phyloP scores from a whole-genome alignment of 2,113 vertebrate genomes.

The Ciconia maguari region DNA sequence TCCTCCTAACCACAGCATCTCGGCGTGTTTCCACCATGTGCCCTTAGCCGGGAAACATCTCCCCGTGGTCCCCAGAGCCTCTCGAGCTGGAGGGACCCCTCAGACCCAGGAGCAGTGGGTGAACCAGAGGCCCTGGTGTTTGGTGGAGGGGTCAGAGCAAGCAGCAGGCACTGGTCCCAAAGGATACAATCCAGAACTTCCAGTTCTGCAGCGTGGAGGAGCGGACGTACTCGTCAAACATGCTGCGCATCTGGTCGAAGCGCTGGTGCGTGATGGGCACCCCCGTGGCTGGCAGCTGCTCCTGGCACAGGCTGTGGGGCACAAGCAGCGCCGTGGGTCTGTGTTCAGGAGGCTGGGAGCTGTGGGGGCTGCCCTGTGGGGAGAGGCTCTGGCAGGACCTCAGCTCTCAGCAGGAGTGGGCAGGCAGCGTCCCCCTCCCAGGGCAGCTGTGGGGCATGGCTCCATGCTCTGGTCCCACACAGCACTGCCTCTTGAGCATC shows the following conservation, averaged over 20 bases:
- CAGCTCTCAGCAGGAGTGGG: not conserved
- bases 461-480: not conserved
- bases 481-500: not conserved
- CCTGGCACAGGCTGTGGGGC: slow-evolving; percentile 84
- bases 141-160: not conserved
- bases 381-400: not conserved
- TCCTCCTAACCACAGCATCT: not conserved
- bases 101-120: not conserved
- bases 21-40: rapidly evolving
- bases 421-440: not conserved
- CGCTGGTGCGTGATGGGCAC: slow-evolving; percentile 94
- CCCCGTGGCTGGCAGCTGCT: slow-evolving; percentile 92
- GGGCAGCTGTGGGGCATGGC: not conserved
- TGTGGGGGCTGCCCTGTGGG: rapidly evolving
- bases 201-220: slow-evolving; percentile 92
- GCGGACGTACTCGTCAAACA: slow-evolving; percentile 90
- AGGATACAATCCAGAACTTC: slow-evolving; percentile 99
- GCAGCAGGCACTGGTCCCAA: not conserved
- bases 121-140: not conserved
- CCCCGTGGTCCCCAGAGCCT: not conserved
- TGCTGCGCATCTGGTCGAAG: slow-evolving; percentile 92
- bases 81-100: rapidly evolving
- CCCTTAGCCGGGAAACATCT: not conserved
- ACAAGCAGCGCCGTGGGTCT: not conserved
- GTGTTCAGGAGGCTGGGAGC: not conserved